Evolutionary conservation across 2,113 vertebrate species (phyloP), one percentile per base, ranked within the genome.

Genomic region (Fulica atra): DNA sequence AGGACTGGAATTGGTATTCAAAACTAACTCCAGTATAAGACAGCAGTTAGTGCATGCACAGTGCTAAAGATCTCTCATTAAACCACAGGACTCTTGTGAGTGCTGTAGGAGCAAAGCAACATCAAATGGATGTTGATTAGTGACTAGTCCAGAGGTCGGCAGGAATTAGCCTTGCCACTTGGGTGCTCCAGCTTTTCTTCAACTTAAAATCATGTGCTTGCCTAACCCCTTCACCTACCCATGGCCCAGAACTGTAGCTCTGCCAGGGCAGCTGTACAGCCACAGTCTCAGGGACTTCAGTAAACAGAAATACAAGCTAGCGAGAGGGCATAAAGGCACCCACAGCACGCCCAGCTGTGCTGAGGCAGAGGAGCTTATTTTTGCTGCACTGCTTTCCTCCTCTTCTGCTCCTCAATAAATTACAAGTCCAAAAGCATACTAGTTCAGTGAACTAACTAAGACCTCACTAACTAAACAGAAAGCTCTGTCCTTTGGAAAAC

Each of bases 391-490:
- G 33, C 35, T 60, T 79, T 56, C 76, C 50, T 93, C 81, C 78
- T 86, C 77, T 69, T 72, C 72, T 93, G 53, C 76, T 94, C 31
- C 57, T 65, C 63, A 82, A 29, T 82, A 65, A 92, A 79, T 89
- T 72, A 9, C 69, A 89, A 89, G 57, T 48, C 44, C 54, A 86
- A 93, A 94, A 60, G 35, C 79, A 73, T 46, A 73, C 80, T 93
- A 65, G 70, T 89, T 83, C 86, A 81, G 65, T 79, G 85, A 91
- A 88, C 86, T 95, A 93, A 71, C 80, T 54, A 68, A 93, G 78
- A 96, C 91, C 81, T 96, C 93, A 72, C 84, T 92, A 97, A 97
- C 90, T 84, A 97, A 97, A 97, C 88, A 97, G 97, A 97, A 96
- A 96, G 73, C 92, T 89, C 92, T 59, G 66, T 95, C 96, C 89